Conservation (phyloP, 2,113 vertebrate species). For the Chiloscyllium plagiosum region DNA sequence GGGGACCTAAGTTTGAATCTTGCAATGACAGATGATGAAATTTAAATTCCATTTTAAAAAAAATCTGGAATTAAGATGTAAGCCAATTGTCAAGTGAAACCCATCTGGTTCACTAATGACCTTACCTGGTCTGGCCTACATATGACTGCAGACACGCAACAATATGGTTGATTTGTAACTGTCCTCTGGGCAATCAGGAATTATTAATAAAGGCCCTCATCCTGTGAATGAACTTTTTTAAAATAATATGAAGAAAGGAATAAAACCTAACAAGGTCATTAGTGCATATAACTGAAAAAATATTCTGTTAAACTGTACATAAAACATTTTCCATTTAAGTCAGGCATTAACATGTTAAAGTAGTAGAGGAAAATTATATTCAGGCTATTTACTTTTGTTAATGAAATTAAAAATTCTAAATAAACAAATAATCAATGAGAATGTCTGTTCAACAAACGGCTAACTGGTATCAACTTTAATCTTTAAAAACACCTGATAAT, state of each 20-base stretch:
- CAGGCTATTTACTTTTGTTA: not conserved
- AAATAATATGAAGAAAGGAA: not conserved
- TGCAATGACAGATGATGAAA: too few species aligned
- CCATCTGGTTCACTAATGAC: too few species aligned
- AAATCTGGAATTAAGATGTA: too few species aligned
- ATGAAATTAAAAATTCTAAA: not conserved
- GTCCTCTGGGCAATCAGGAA: too few species aligned
- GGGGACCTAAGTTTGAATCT: too few species aligned
- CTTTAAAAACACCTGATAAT: not conserved
- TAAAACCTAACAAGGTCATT: not conserved
- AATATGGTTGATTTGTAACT: too few species aligned
- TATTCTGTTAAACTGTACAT: not conserved
- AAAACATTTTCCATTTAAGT: not conserved
- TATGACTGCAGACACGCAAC: too few species aligned
- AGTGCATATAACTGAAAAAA: not conserved
- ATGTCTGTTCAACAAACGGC: not conserved
- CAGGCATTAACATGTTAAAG: not conserved
- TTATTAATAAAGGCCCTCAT: too few species aligned
- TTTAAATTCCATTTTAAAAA: too few species aligned
- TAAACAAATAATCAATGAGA: not conserved
- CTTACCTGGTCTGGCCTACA: too few species aligned
- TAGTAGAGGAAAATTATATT: not conserved
- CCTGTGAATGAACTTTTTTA: not conserved
- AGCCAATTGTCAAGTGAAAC: too few species aligned
- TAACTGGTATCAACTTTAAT: not conserved